Conservation (phyloP, 2,888 invertebrate species). For the Acrobasis repandana region DNA sequence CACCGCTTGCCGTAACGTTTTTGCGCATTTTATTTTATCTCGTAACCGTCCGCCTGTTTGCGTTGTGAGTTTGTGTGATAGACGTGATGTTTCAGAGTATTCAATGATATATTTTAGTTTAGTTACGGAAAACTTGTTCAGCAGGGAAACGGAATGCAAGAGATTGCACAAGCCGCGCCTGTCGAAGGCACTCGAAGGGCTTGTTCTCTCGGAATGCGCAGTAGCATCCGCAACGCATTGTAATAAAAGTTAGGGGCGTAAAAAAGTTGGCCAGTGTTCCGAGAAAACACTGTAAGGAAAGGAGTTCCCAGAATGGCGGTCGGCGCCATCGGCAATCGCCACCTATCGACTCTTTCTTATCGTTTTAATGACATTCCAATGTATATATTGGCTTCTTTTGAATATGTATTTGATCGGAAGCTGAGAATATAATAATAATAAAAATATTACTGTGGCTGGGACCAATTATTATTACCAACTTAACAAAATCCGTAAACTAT, state of each 20-base stretch:
- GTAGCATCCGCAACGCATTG: constrained; percentile 25
- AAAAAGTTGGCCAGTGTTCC: constrained; percentile 30
- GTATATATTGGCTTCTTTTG: neutral
- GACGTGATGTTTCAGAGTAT: constrained; percentile 7
- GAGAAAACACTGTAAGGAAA: constrained; percentile 41
- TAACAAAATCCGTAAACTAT: too few relatives aligned
- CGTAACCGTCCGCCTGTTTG: neutral
- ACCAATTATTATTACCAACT: too few relatives aligned
- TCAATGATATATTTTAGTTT: constrained; percentile 41
- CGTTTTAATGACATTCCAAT: neutral
- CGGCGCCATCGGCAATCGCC: constrained; percentile 32
- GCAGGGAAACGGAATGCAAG: constrained; percentile 20
- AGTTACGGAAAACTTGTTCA: neutral
- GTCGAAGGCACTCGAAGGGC: constrained; percentile 30
- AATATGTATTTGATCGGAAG: neutral
- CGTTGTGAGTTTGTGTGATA: neutral
- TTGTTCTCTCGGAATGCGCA: constrained; percentile 39
- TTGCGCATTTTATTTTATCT: constrained; percentile 3
- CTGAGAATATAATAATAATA: neutral
- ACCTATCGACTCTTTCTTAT: neutral
- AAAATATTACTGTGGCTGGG: too few relatives aligned
- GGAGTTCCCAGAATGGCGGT: constrained; percentile 52
- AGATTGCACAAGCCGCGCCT: constrained; percentile 43
- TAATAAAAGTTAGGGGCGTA: constrained; percentile 32
- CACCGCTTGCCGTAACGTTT: constrained; percentile 3